A percentile compares a stretch with the other conserved stretches of the same genome.
These are phyloP conservation scores for Oryzias sinensis DNA, from an alignment of 2,797 vertebrate species.

Conservation along the genomic window DNA sequence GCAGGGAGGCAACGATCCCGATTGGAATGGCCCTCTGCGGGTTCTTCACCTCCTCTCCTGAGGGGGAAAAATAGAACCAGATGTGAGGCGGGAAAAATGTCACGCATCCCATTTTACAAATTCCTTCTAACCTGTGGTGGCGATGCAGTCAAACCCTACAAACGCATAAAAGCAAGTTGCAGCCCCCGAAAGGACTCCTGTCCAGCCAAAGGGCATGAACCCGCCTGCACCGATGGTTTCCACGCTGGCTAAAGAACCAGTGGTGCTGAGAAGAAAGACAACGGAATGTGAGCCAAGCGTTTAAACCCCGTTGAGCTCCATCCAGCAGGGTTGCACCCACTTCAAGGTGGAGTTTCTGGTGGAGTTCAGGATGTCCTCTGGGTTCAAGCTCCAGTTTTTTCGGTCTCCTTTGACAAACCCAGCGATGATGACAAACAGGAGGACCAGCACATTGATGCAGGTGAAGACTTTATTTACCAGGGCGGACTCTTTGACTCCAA, in stretches of 20 bases:
- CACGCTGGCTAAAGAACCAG: slow-evolving; percentile 9
- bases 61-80: slow-evolving; percentile 10
- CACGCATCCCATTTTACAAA: not conserved
- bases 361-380: slow-evolving; percentile 73
- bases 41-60: slow-evolving; percentile 98
- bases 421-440: slow-evolving; percentile 88
- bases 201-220: slow-evolving; percentile 92
- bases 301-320: no score
- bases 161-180: slow-evolving; percentile 98
- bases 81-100: no score
- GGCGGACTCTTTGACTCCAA: slow-evolving; percentile 96
- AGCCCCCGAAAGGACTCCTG: slow-evolving; percentile 90
- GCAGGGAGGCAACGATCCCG: slow-evolving; percentile 92
- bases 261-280: slow-evolving; percentile 62
- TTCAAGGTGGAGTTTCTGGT: slow-evolving; percentile 61
- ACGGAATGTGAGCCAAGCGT: not conserved
- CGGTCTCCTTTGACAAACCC: slow-evolving; percentile 88
- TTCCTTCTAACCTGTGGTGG: slow-evolving; percentile 86
- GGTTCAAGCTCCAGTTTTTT: slow-evolving; percentile 87
- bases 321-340: slow-evolving; percentile 68
- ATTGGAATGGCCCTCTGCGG: slow-evolving; percentile 96
- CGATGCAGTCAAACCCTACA: slow-evolving; percentile 96
- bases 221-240: slow-evolving; percentile 79
- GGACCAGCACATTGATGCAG: slow-evolving; percentile 89
- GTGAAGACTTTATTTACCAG: slow-evolving; percentile 95